Evolutionary conservation across 1,140 invertebrate genomes (phyloP).

Genomic region (Steinernema khuongi): DNA sequence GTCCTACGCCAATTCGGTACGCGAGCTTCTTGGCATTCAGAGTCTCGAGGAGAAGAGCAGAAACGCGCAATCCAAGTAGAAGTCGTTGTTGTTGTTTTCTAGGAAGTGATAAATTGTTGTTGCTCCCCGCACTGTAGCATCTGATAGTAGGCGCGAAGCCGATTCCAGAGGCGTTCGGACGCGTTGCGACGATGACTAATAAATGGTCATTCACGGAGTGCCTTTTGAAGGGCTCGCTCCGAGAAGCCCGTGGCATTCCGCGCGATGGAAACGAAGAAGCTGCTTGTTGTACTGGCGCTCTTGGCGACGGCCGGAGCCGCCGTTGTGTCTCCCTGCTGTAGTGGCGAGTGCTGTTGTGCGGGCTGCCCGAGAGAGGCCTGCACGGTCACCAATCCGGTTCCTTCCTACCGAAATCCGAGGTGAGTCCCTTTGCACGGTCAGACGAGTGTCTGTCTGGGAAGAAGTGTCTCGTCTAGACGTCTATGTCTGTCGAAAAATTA

Average conservation of each 20-base stretch:
- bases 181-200: neutral
- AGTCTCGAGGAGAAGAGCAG: neutral
- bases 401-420: too few relatives aligned
- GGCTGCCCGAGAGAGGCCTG: neutral
- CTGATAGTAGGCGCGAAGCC: too few relatives aligned
- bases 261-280: neutral
- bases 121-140: neutral
- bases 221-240: neutral
- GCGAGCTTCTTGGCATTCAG: slow-evolving; percentile 30
- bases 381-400: too few relatives aligned
- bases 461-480: too few relatives aligned
- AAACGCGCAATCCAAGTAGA: neutral
- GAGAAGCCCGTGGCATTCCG: neutral
- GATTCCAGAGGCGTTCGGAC: too few relatives aligned
- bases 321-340: neutral
- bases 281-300: neutral
- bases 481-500: too few relatives aligned
- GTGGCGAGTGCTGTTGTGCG: neutral
- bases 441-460: too few relatives aligned
- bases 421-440: too few relatives aligned
- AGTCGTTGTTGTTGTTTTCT: neutral
- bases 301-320: neutral
- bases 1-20: slow-evolving; percentile 28
- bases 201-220: neutral
- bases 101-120: slow-evolving; percentile 1